These are phyloP conservation scores for Champsocephalus gunnari DNA, from an alignment of 2,797 vertebrate genomes.

Conservation along the genomic window DNA sequence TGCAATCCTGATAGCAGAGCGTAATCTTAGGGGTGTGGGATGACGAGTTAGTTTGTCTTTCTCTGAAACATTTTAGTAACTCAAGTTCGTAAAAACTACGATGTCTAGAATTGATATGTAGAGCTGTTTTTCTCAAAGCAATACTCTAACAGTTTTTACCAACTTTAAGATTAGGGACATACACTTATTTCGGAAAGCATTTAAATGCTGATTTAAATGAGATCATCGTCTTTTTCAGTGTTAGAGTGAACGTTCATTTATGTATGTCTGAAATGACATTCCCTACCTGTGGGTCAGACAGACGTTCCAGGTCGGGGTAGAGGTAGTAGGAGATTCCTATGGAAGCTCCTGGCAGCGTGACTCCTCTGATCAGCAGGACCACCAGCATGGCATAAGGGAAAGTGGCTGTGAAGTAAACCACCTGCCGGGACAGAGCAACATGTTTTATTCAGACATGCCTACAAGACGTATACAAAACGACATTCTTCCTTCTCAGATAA, in stretches of 20 bases:
- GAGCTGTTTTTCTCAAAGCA: too few relatives aligned
- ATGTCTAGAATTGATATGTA: too few relatives aligned
- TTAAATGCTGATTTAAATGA: not conserved
- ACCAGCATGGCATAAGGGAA: conserved; percentile 97
- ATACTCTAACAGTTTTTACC: not conserved
- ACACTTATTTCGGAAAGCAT: too few relatives aligned
- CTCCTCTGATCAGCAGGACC: conserved; percentile 92
- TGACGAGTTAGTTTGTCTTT: too few relatives aligned
- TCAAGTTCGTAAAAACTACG: too few relatives aligned
- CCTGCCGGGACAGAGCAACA: conserved; percentile 78
- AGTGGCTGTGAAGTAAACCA: conserved; percentile 97
- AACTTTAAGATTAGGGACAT: too few relatives aligned
- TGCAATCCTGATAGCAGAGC: not conserved
- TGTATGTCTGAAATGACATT: not conserved
- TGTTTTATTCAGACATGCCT: not conserved
- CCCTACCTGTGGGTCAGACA: conserved; percentile 94
- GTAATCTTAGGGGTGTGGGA: too few relatives aligned
- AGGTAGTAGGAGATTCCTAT: conserved; percentile 95
- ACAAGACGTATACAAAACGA: not conserved
- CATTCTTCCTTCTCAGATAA: not conserved
- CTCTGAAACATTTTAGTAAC: too few relatives aligned
- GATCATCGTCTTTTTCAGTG: not conserved
- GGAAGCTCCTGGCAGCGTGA: conserved; percentile 92
- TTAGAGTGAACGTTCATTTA: not conserved
- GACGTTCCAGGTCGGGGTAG: conserved; percentile 92